A percentile compares a stretch with the other conserved stretches of the same genome.
These are phyloP conservation scores for Collichthys lucidus DNA, from an alignment of 2,113 vertebrate species.

Conservation along the genomic window DNA sequence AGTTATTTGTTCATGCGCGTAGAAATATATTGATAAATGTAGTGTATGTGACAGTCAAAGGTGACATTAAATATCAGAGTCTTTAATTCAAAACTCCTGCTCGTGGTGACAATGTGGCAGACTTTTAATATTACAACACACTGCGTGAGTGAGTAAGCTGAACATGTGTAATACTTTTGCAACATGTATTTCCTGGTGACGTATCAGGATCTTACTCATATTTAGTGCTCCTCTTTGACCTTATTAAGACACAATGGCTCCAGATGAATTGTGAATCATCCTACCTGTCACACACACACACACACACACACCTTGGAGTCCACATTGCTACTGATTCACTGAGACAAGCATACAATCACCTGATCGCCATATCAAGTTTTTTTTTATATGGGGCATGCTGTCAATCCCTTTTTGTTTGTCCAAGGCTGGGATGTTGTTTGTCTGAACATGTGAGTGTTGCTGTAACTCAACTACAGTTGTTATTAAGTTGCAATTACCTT, in stretches of 20 bases:
- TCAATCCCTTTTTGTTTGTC: not conserved
- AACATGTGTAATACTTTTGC: slow-evolving; percentile 31
- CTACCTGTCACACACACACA: slow-evolving; percentile 28
- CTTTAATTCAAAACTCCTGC: not conserved
- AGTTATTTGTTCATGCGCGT: not conserved
- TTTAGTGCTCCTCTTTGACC: slow-evolving; percentile 22
- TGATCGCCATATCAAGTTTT: not conserved
- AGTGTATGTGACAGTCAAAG: not conserved
- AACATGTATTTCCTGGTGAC: slow-evolving; percentile 63
- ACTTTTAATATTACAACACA: not conserved
- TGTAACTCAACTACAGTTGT: not conserved
- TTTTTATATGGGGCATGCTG: no score
- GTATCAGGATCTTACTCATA: slow-evolving; percentile 49
- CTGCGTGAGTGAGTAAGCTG: slow-evolving; percentile 35
- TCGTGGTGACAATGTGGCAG: not conserved
- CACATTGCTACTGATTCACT: not conserved
- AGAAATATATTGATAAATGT: not conserved
- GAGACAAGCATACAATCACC: not conserved
- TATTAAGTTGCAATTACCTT: not conserved
- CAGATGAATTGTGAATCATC: slow-evolving; percentile 60
- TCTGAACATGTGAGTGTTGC: not conserved
- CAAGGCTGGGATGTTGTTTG: not conserved
- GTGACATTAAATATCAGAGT: not conserved
- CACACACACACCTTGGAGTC: not conserved
- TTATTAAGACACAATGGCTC: slow-evolving; percentile 59